Conservation (phyloP, 2,888 invertebrate species). For the Tipula unca region DNA sequence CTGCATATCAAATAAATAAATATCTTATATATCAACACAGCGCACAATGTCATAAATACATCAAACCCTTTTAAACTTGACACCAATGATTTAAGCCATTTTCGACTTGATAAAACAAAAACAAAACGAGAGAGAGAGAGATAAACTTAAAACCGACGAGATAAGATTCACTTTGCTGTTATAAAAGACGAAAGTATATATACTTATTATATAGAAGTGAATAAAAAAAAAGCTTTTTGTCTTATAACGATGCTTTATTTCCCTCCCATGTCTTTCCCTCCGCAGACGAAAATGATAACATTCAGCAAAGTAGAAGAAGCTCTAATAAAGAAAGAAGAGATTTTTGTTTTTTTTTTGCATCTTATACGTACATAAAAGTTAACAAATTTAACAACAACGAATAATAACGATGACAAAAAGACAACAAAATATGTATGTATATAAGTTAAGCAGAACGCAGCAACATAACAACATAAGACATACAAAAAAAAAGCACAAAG, state of each 20-base stretch:
- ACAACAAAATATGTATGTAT: not conserved
- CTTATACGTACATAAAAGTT: not conserved
- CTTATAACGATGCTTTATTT: not conserved
- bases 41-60: not conserved
- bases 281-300: not conserved
- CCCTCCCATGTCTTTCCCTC: not conserved
- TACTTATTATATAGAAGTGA: not conserved
- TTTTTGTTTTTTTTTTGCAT: not conserved
- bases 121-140: too few relatives aligned
- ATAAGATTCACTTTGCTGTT: not conserved
- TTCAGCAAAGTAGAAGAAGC: not conserved
- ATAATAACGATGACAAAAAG: not conserved
- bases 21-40: not conserved
- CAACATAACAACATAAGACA: not conserved
- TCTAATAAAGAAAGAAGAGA: not conserved
- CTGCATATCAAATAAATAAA: not conserved
- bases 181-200: not conserved
- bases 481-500: not conserved
- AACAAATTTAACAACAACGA: conserved; percentile 1
- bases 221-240: not conserved
- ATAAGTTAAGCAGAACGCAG: not conserved
- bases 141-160: not conserved
- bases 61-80: not conserved
- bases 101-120: not conserved
- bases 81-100: not conserved